Conservation (phyloP, 2,113 vertebrate species). For the Spea bombifrons region DNA sequence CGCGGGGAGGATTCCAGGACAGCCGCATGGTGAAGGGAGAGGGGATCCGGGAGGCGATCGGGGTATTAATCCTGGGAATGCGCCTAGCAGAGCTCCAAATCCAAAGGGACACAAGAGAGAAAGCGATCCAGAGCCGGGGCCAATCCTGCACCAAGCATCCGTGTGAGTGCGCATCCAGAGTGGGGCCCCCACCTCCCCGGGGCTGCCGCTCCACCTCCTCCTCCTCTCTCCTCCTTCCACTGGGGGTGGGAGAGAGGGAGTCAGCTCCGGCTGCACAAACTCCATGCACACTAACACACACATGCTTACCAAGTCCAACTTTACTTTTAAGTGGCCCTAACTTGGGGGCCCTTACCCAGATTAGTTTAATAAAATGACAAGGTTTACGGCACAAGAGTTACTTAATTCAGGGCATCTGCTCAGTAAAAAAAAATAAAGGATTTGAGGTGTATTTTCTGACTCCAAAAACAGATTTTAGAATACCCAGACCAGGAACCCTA, state of each 20-base stretch:
- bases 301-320: not conserved
- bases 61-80: not conserved
- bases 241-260: slow-evolving; percentile 16
- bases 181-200: slow-evolving; percentile 10
- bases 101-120: not conserved
- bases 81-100: not conserved
- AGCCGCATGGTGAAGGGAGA: slow-evolving; percentile 25
- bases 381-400: too few species aligned
- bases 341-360: too few species aligned
- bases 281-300: not conserved
- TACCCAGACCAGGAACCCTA: too few species aligned
- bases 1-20: slow-evolving; percentile 28
- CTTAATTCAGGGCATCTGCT: too few species aligned
- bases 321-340: too few species aligned
- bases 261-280: not conserved
- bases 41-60: not conserved
- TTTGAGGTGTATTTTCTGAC: too few species aligned
- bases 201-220: slow-evolving; percentile 10
- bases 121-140: slow-evolving; percentile 21
- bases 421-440: too few species aligned
- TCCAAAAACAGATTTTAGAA: too few species aligned
- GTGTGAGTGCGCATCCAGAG: slow-evolving; percentile 32
- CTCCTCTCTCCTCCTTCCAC: slow-evolving; percentile 22
- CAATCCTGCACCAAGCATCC: slow-evolving; percentile 43
- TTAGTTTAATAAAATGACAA: too few species aligned